Percentiles rank a stretch among this genome's conserved stretches.
These are phyloP conservation scores for Allacma fusca DNA, from an alignment of 2,888 invertebrate genomes.

Conservation along the genomic window DNA sequence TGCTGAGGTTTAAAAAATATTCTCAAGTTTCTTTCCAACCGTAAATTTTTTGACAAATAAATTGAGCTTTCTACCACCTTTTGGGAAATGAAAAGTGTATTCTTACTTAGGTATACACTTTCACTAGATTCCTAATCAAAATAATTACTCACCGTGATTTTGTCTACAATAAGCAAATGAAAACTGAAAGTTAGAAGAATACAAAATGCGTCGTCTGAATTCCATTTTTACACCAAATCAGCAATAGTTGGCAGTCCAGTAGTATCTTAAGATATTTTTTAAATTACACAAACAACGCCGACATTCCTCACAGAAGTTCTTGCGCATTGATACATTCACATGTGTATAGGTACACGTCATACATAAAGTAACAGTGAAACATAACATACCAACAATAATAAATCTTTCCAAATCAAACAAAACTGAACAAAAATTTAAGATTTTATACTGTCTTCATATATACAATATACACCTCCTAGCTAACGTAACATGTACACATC, in stretches of 20 bases:
- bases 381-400: conserved; percentile 16
- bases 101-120: background rate
- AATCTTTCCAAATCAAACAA: background rate
- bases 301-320: background rate
- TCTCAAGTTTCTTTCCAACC: too few relatives aligned
- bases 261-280: too few relatives aligned
- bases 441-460: background rate
- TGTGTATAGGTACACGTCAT: background rate
- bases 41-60: too few relatives aligned
- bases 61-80: background rate
- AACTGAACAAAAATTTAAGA: conserved; percentile 8
- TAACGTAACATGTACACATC: too few relatives aligned
- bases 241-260: too few relatives aligned
- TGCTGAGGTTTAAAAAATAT: too few relatives aligned
- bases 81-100: background rate
- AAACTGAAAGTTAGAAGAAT: too few relatives aligned
- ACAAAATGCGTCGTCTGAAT: too few relatives aligned
- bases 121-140: too few relatives aligned
- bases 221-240: too few relatives aligned
- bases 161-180: too few relatives aligned
- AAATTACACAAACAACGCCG: background rate
- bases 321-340: background rate
- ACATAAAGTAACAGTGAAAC: conserved; percentile 13
- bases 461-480: background rate
- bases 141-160: too few relatives aligned